Percentiles rank a stretch among this genome's conserved stretches.
Conservation (phyloP, 2,888 invertebrate species). For the Drosophila mercatorum region DNA sequence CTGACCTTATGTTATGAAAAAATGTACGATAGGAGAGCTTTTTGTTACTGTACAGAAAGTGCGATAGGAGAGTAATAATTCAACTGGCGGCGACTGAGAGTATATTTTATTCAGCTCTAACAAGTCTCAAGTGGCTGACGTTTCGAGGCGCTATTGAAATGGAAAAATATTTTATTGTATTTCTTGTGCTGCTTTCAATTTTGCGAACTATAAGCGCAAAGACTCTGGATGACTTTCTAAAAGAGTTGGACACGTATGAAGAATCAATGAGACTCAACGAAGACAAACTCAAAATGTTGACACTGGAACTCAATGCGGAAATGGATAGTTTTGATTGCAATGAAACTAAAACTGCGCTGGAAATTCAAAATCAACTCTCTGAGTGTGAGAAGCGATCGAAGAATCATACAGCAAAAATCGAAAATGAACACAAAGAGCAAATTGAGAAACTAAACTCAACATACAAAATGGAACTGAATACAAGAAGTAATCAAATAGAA, state of each 20-base stretch:
- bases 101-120: neutral
- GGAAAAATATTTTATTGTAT: constrained; percentile 9
- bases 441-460: neutral
- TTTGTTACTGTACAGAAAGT: neutral
- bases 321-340: neutral
- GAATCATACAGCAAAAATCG: neutral
- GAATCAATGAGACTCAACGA: neutral
- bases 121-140: neutral
- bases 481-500: neutral
- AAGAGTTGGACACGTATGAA: neutral
- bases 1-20: neutral
- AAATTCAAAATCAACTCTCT: neutral
- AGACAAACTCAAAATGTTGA: neutral
- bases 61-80: neutral
- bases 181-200: neutral
- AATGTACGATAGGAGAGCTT: neutral
- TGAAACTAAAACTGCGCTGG: neutral
- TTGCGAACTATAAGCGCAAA: neutral
- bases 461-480: neutral
- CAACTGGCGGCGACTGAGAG: no score
- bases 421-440: neutral
- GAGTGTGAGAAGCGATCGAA: constrained; percentile 1
- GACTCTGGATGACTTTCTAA: neutral
- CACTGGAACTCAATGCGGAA: neutral
- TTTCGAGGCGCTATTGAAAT: neutral